Percentiles rank a stretch among this genome's conserved stretches.
These are phyloP conservation scores for Mactra quadrangularis DNA, from an alignment of 1,140 invertebrate genomes.

Conservation along the genomic window DNA sequence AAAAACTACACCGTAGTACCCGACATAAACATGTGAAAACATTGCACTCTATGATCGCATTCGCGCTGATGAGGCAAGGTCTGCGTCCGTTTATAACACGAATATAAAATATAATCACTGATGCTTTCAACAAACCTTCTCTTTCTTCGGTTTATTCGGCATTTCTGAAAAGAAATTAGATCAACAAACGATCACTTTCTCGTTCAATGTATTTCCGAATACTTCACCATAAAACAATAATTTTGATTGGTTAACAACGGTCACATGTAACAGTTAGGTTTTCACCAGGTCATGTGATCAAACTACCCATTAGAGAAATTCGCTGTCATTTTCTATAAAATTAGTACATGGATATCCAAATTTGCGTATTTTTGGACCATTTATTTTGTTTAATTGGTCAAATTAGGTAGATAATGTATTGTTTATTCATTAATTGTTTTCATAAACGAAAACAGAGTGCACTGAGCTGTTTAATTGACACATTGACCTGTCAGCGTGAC, in stretches of 20 bases:
- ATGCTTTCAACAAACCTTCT: constrained; percentile 81
- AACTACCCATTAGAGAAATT: no score
- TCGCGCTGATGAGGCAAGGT: not conserved
- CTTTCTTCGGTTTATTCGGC: constrained; percentile 84
- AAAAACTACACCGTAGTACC: constrained; percentile 4
- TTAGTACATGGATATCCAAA: no score
- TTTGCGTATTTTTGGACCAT: no score
- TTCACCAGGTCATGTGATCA: constrained; percentile 68
- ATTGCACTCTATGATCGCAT: not conserved
- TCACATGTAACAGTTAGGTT: constrained; percentile 74
- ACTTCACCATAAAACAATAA: constrained; percentile 78
- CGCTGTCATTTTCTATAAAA: no score
- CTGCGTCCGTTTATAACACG: not conserved
- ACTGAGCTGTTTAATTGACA: no score
- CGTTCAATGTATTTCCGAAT: constrained; percentile 67
- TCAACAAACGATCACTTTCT: constrained; percentile 71
- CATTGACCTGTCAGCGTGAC: no score
- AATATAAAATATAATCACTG: constrained; percentile 30
- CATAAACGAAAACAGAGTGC: no score
- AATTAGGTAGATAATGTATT: no score
- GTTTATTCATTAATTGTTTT: no score
- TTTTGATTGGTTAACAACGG: constrained; percentile 73
- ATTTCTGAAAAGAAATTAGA: constrained; percentile 77
- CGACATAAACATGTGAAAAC: constrained; percentile 44
- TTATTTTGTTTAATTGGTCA: no score